Conservation (phyloP, 2,888 invertebrate genomes). For the Chymomyza fuscimana region DNA sequence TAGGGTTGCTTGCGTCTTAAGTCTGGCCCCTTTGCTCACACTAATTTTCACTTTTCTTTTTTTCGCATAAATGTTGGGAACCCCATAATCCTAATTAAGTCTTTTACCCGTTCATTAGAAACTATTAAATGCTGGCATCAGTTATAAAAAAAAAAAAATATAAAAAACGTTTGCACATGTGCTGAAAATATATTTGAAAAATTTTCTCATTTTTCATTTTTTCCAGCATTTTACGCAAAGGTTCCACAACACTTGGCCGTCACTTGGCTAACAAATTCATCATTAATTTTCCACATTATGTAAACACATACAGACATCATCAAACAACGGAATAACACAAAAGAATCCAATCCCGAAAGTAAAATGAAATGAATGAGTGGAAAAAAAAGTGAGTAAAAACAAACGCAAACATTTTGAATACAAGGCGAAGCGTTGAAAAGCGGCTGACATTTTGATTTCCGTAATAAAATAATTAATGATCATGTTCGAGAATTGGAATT, state of each 20-base stretch:
- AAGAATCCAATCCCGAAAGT: slow-evolving; percentile 8
- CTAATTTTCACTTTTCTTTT: too few species aligned
- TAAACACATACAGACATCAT: slow-evolving; percentile 52
- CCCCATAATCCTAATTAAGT: too few species aligned
- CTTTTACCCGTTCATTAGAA: neutral
- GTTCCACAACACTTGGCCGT: slow-evolving; percentile 29
- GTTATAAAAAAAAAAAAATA: neutral
- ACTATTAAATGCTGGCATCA: neutral
- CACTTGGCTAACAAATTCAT: slow-evolving; percentile 52
- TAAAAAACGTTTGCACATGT: neutral
- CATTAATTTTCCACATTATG: slow-evolving; percentile 72
- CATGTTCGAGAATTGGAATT: slow-evolving; percentile 29
- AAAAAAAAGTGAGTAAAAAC: slow-evolving; percentile 10
- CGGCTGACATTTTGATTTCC: slow-evolving; percentile 75
- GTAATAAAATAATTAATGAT: slow-evolving; percentile 76
- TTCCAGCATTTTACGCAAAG: slow-evolving; percentile 27
- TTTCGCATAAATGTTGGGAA: too few species aligned
- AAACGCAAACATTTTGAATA: slow-evolving; percentile 57
- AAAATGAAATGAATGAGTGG: neutral
- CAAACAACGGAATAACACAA: neutral
- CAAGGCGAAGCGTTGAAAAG: slow-evolving; percentile 53
- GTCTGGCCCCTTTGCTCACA: too few species aligned
- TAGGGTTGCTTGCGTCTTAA: too few species aligned
- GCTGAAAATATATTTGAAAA: slow-evolving; percentile 34
- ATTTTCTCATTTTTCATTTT: slow-evolving; percentile 61